phyloP scores from a whole-genome alignment of 2,113 vertebrate species.

The Baryphthengus martii region DNA sequence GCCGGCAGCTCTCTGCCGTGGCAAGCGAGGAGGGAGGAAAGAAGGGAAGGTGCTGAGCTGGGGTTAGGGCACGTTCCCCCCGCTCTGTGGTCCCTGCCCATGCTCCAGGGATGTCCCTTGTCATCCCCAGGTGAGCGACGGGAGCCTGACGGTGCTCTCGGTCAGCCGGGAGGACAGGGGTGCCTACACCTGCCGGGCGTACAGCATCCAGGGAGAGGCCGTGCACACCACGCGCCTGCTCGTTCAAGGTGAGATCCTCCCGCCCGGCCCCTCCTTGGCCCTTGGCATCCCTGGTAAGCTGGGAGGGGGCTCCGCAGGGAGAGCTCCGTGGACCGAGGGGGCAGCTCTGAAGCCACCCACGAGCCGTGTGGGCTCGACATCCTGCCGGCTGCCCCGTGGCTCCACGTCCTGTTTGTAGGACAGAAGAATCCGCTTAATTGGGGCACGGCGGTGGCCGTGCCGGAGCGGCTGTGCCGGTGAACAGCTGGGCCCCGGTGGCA shows the following conservation, averaged over 20 bases:
- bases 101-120: neutral
- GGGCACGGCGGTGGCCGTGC: neutral
- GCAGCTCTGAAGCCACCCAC: rapidly evolving
- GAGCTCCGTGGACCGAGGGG: rapidly evolving
- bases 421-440: neutral
- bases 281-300: neutral
- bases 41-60: neutral
- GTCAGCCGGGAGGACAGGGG: slow-evolving; percentile 92
- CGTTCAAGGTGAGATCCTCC: slow-evolving; percentile 86
- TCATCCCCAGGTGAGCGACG: slow-evolving; percentile 84
- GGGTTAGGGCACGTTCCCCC: neutral
- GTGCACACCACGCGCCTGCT: slow-evolving; percentile 94
- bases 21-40: neutral
- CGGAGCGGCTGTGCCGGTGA: neutral
- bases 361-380: neutral
- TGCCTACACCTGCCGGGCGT: slow-evolving; percentile 93
- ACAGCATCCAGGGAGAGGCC: slow-evolving; percentile 96
- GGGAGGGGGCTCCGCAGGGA: neutral
- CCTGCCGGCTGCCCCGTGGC: neutral
- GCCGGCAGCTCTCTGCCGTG: rapidly evolving
- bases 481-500: neutral
- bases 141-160: slow-evolving; percentile 88
- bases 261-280: rapidly evolving
- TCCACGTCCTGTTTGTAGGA: rapidly evolving
- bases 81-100: neutral